Conservation (phyloP, 2,888 invertebrate genomes). For the Sinohyriopsis cumingii region DNA sequence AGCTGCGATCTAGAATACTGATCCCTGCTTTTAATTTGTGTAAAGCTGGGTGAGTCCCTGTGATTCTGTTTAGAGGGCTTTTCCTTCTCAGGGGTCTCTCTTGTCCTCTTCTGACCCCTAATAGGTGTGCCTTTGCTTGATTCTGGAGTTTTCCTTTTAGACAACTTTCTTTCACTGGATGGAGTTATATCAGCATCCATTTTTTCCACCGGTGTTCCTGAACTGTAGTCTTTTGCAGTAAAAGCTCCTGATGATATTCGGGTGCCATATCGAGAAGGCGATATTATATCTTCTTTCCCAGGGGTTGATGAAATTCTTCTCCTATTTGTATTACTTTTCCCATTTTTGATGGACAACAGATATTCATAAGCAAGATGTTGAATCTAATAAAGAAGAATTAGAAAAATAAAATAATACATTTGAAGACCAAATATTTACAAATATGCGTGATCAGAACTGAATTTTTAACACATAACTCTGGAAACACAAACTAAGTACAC, state of each 20-base stretch:
- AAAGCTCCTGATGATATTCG: constrained; percentile 19
- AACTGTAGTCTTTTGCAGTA: constrained; percentile 23
- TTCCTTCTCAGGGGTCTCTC: constrained; percentile 3
- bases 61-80: not conserved
- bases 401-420: too few species aligned
- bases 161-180: constrained; percentile 7
- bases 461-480: too few species aligned
- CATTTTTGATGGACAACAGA: constrained; percentile 13
- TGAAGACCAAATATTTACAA: too few species aligned
- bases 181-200: not conserved
- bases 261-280: constrained; percentile 30
- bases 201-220: constrained; percentile 8
- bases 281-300: not conserved
- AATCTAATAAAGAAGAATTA: constrained; percentile 15
- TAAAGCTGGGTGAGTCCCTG: too few species aligned
- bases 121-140: not conserved
- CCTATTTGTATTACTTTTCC: not conserved
- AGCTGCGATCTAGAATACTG: too few species aligned
- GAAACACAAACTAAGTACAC: too few species aligned
- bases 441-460: too few species aligned
- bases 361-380: constrained; percentile 14
- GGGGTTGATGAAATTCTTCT: not conserved
- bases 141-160: not conserved
- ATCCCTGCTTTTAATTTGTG: too few species aligned
- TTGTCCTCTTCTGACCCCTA: constrained; percentile 6